phyloP scores from a whole-genome alignment of 2,888 invertebrate species.

The Athripsodes cinereus region DNA sequence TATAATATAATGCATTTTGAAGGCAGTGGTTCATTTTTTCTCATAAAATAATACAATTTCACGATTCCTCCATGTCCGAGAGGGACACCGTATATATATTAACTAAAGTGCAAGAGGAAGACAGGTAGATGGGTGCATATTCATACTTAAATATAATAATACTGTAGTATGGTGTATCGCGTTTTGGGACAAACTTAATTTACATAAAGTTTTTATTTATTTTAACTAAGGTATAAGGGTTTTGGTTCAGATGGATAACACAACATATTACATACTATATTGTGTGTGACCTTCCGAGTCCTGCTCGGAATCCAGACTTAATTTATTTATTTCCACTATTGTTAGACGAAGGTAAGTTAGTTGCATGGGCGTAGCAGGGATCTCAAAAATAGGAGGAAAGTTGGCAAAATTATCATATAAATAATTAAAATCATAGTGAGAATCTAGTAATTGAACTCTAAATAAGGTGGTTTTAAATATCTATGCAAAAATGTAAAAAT shows the following conservation, averaged over 20 bases:
- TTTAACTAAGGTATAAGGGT: slow-evolving; percentile 21
- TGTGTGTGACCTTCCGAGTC: slow-evolving; percentile 24
- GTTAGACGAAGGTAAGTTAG: not conserved
- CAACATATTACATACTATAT: no score
- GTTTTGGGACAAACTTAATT: slow-evolving; percentile 24
- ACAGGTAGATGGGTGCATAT: not conserved
- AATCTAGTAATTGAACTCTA: no score
- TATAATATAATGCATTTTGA: not conserved
- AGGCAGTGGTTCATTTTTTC: slow-evolving; percentile 9
- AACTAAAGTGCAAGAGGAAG: no score
- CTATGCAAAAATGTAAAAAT: no score
- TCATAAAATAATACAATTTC: slow-evolving; percentile 19
- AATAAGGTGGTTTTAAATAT: no score
- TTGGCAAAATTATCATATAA: no score
- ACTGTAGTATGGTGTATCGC: slow-evolving; percentile 10
- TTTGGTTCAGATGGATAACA: slow-evolving; percentile 19
- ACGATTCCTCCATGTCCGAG: slow-evolving; percentile 7
- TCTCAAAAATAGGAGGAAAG: no score
- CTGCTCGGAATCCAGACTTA: slow-evolving; percentile 16
- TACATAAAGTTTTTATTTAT: slow-evolving; percentile 26
- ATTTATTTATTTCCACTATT: slow-evolving; percentile 16
- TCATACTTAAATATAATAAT: not conserved
- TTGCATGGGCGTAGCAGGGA: no score
- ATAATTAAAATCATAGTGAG: no score
- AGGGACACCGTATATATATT: not conserved